These are phyloP conservation scores for Coenonympha glycerion DNA, from an alignment of 2,888 invertebrate genomes.

Conservation along the genomic window DNA sequence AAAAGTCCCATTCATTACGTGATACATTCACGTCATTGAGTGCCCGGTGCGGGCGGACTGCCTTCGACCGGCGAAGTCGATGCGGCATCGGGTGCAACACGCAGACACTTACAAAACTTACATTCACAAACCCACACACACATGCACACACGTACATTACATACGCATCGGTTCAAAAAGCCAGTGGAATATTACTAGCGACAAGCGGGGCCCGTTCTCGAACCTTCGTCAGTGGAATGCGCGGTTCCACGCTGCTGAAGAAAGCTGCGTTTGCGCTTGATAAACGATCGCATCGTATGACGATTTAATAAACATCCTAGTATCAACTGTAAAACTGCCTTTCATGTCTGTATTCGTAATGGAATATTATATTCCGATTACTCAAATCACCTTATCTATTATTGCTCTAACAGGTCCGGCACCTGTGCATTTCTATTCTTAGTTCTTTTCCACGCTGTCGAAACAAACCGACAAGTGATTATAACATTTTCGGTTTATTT, in stretches of 20 bases:
- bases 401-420: not conserved
- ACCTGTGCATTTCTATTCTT: not conserved
- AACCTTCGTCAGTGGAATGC: constrained; percentile 22
- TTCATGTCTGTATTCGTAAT: not conserved
- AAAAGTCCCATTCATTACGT: constrained; percentile 14
- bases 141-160: constrained; percentile 27
- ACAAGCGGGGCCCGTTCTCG: constrained; percentile 45
- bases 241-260: constrained; percentile 15
- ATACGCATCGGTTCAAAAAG: constrained; percentile 49
- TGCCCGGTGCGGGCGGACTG: constrained; percentile 1
- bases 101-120: constrained; percentile 35
- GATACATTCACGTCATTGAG: no score
- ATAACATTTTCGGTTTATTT: constrained; percentile 36
- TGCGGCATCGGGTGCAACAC: constrained; percentile 17
- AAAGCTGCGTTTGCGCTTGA: constrained; percentile 15
- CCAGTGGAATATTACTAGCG: constrained; percentile 61
- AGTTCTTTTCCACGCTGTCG: constrained; percentile 10
- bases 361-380: not conserved
- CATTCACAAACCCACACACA: constrained; percentile 33
- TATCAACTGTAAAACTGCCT: not conserved
- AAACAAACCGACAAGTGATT: constrained; percentile 10
- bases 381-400: not conserved
- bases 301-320: not conserved
- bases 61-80: not conserved
- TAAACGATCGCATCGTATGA: constrained; percentile 6